Base-by-base conservation (phyloP, 2,888 invertebrate species). In the Lysandra coridon region DNA sequence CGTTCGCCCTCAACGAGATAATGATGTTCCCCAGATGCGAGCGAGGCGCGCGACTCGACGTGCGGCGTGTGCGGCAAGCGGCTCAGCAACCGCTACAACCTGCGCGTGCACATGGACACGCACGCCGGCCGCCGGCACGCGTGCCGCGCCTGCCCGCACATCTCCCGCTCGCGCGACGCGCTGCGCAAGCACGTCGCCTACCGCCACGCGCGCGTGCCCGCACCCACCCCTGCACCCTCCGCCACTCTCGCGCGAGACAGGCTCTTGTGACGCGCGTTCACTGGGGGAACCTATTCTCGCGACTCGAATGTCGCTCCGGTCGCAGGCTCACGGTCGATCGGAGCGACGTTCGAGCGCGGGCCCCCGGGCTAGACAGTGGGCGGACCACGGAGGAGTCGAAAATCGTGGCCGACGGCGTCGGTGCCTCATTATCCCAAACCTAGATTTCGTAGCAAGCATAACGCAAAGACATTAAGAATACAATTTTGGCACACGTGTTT, bases 91-190 rank as follows among this genome's bases (percentile, higher is more conserved):
- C 98, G 98, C 89, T 98, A 98, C 94, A 98, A 98, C 89, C 91
- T 98, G 84, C 95, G 98, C 81, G 98, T 98, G 81, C 98, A 98
- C 86, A 96, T 98, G 96, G 98, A 98, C 87, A 98, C 98, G 33
- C 98, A 98, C 90, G 97, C 98, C 86, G 98, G 98, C 83, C 96
- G 97, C 78, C 96, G 98, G 53, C 98, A 98, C 90, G 98, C 98
- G 57, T 98, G 98, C 87, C 96, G 97, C 82, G 97, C 98, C 0
- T 98, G 98, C 91, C 96, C 97, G 0, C 98, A 98, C 89, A 98
- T 98, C 64, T 98, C 98, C 69, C 95, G 98, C 81, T 98, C 98
- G 79, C 95, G 98, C 81, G 98, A 98, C 89, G 98, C 98, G 49
- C 91, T 98, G 79, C 94, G 98, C 82, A 98, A 98, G 89, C 98